These are phyloP conservation scores for Eumaeus atala DNA, from an alignment of 1,140 invertebrate species.

Conservation along the genomic window DNA sequence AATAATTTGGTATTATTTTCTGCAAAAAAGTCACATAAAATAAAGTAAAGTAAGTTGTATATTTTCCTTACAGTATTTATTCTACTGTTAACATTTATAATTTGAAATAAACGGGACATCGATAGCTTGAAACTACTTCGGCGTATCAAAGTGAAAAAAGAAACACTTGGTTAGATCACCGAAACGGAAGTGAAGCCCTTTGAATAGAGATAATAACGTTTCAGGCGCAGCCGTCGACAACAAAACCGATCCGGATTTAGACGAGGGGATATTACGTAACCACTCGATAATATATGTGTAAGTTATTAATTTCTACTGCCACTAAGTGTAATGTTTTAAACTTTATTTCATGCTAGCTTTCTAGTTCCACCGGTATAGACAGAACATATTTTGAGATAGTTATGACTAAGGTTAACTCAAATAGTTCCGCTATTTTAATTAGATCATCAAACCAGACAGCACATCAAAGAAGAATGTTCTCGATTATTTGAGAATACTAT, in stretches of 20 bases:
- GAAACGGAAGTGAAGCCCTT: slow-evolving; percentile 53
- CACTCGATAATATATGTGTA: slow-evolving; percentile 6
- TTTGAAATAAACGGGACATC: slow-evolving; percentile 6
- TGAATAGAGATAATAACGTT: slow-evolving; percentile 59
- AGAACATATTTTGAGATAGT: neutral
- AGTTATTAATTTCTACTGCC: too few relatives aligned
- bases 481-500: too few relatives aligned
- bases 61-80: too few relatives aligned
- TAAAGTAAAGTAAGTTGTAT: too few relatives aligned
- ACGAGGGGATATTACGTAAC: slow-evolving; percentile 14
- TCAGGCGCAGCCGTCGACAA: slow-evolving; percentile 45
- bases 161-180: slow-evolving; percentile 48
- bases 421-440: too few relatives aligned
- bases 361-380: neutral
- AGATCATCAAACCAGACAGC: too few relatives aligned
- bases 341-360: too few relatives aligned
- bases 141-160: slow-evolving; percentile 44
- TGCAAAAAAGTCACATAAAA: too few relatives aligned
- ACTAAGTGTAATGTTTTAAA: neutral
- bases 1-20: too few relatives aligned
- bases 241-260: slow-evolving; percentile 37
- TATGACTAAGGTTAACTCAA: neutral
- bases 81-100: too few relatives aligned
- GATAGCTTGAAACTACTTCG: slow-evolving; percentile 23
- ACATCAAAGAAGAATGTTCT: too few relatives aligned